Evolutionary conservation across 2,113 vertebrate species (phyloP).

Genomic region (Cyphomyrus discorhynchus): DNA sequence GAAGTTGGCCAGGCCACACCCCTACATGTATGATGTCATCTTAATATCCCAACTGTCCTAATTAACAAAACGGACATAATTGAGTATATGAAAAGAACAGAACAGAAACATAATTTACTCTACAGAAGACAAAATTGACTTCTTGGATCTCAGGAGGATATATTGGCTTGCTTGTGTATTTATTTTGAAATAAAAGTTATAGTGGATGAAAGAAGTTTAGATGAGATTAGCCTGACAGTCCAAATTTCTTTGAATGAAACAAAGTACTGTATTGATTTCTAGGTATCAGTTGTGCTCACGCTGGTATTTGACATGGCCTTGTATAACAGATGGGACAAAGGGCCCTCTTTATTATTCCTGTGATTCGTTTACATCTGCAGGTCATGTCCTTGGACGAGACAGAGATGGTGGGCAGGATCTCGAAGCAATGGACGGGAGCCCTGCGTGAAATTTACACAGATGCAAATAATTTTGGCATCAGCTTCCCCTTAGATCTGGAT

Average conservation of each 20-base stretch:
- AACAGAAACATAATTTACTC: background rate
- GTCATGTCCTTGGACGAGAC: constrained; percentile 43
- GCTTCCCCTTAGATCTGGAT: constrained; percentile 56
- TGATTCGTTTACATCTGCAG: constrained; percentile 16
- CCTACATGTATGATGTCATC: background rate
- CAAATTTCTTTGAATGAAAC: background rate
- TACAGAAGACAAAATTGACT: background rate
- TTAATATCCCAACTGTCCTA: background rate
- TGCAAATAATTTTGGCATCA: constrained; percentile 56
- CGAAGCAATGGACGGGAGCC: constrained; percentile 50
- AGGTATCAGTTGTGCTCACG: background rate
- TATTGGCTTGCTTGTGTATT: background rate
- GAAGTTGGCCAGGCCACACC: background rate
- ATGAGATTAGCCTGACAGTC: background rate
- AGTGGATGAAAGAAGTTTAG: background rate
- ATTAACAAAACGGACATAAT: background rate
- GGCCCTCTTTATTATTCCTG: background rate
- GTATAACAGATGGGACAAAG: background rate
- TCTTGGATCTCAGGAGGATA: background rate
- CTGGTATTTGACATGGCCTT: background rate
- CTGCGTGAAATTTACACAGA: constrained; percentile 41
- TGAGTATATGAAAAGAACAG: background rate
- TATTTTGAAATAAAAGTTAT: background rate
- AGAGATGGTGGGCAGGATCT: constrained; percentile 45
- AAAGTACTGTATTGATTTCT: background rate